Conservation (phyloP, 2,888 invertebrate species). For the Oasisia sp. region DNA sequence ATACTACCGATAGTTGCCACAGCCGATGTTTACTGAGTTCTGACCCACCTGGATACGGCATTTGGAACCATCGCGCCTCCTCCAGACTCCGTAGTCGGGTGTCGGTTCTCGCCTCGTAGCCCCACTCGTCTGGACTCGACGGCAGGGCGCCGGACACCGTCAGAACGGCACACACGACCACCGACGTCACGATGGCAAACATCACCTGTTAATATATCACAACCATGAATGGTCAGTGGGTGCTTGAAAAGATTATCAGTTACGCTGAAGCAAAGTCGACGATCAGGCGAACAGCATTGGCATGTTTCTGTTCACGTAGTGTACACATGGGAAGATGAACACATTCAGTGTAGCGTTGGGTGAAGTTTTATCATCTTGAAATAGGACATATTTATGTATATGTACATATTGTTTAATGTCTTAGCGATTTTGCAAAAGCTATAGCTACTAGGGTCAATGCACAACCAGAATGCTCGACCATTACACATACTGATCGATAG, state of each 20-base stretch:
- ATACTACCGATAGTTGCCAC: background rate
- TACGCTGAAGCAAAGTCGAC: too few relatives aligned
- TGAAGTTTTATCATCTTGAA: too few relatives aligned
- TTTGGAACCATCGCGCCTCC: slow-evolving; percentile 44
- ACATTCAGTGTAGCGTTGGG: too few relatives aligned
- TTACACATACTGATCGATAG: too few relatives aligned
- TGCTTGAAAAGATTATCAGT: background rate
- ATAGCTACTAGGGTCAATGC: too few relatives aligned
- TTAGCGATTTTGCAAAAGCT: too few relatives aligned
- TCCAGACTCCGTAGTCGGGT: slow-evolving; percentile 34
- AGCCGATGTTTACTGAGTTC: background rate
- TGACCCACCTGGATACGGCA: slow-evolving; percentile 70
- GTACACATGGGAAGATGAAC: too few relatives aligned
- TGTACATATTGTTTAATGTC: too few relatives aligned
- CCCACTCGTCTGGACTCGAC: slow-evolving; percentile 19
- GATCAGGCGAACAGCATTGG: too few relatives aligned
- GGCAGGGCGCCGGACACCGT: slow-evolving; percentile 61
- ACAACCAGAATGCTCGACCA: too few relatives aligned
- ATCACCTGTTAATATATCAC: slow-evolving; percentile 37
- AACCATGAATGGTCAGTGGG: background rate
- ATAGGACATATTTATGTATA: too few relatives aligned
- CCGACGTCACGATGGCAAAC: slow-evolving; percentile 51
- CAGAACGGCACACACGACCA: slow-evolving; percentile 43
- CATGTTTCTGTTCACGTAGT: too few relatives aligned
- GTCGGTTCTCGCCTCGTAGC: slow-evolving; percentile 46